phyloP scores from a whole-genome alignment of 1,140 invertebrate species.

The Helicoverpa zea region DNA sequence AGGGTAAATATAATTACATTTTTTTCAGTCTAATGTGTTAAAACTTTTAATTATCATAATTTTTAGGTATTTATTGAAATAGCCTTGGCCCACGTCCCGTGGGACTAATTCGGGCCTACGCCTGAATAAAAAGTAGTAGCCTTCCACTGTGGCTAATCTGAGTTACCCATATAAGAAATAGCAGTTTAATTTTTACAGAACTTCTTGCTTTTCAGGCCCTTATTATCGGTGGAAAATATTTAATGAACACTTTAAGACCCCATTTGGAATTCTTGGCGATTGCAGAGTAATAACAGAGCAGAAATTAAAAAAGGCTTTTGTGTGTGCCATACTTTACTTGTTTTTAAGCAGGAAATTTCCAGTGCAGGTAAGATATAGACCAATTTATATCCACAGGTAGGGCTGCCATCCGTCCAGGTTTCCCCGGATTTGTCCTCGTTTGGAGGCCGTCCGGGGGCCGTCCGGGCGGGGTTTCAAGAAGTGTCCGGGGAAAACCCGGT shows the following conservation, averaged over 20 bases:
- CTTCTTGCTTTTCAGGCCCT: constrained; percentile 64
- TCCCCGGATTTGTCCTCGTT: no score
- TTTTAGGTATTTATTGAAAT: no score
- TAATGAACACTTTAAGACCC: constrained; percentile 71
- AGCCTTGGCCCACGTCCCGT: no score
- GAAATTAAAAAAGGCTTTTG: constrained; percentile 72
- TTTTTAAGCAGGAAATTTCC: constrained; percentile 68
- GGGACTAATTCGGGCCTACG: no score
- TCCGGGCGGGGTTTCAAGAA: no score
- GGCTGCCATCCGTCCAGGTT: no score
- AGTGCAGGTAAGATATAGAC: constrained; percentile 56
- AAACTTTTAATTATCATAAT: no score
- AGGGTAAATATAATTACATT: constrained; percentile 64
- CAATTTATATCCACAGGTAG: not conserved
- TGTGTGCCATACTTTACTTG: constrained; percentile 63
- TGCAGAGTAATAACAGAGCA: constrained; percentile 74
- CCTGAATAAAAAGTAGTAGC: no score
- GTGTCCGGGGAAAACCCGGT: no score
- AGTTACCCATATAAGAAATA: not conserved
- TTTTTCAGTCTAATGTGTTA: no score
- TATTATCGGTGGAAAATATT: constrained; percentile 81
- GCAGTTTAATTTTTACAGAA: not conserved
- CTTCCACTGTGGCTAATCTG: no score
- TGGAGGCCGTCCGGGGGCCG: no score
- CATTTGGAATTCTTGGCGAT: constrained; percentile 67